phyloP scores from a whole-genome alignment of 2,888 invertebrate genomes.

The Nephrocerus scutellatus region DNA sequence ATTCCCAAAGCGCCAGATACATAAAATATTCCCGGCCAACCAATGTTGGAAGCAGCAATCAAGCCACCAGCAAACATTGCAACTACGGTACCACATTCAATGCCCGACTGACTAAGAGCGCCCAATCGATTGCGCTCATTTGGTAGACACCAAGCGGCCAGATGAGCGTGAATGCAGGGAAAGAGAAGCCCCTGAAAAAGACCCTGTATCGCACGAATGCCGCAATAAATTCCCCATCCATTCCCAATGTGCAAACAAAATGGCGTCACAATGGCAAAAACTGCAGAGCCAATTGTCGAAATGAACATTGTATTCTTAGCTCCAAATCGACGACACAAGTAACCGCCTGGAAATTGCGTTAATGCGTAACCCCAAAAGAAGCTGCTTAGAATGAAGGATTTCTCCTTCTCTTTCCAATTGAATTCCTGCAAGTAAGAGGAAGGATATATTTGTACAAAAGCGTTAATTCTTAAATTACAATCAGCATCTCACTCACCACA shows the following conservation, averaged over 20 bases:
- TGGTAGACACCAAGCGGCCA: slow-evolving; percentile 63
- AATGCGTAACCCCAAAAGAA: slow-evolving; percentile 74
- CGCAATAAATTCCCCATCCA: slow-evolving; percentile 57
- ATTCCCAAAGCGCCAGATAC: slow-evolving; percentile 52
- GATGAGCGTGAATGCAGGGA: slow-evolving; percentile 58
- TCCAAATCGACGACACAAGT: slow-evolving; percentile 64
- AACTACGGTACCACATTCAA: slow-evolving; percentile 60
- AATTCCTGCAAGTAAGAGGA: slow-evolving; percentile 32
- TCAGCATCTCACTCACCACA: slow-evolving; percentile 40
- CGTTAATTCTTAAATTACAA: background rate
- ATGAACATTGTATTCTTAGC: slow-evolving; percentile 56
- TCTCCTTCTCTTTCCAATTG: slow-evolving; percentile 50
- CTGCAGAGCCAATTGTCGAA: slow-evolving; percentile 57
- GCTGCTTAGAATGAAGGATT: slow-evolving; percentile 59
- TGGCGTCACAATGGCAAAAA: slow-evolving; percentile 62
- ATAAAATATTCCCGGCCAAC: slow-evolving; percentile 65
- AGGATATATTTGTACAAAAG: slow-evolving; percentile 28
- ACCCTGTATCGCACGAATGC: slow-evolving; percentile 59
- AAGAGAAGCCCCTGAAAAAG: slow-evolving; percentile 60
- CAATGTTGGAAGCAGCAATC: slow-evolving; percentile 53
- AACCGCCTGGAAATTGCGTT: slow-evolving; percentile 58
- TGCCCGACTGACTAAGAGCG: slow-evolving; percentile 54
- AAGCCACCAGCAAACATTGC: slow-evolving; percentile 58
- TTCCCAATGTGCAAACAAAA: slow-evolving; percentile 56
- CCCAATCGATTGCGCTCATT: slow-evolving; percentile 57